Base-by-base conservation (phyloP, 2,113 vertebrate genomes). In the Chloebia gouldiae region DNA sequence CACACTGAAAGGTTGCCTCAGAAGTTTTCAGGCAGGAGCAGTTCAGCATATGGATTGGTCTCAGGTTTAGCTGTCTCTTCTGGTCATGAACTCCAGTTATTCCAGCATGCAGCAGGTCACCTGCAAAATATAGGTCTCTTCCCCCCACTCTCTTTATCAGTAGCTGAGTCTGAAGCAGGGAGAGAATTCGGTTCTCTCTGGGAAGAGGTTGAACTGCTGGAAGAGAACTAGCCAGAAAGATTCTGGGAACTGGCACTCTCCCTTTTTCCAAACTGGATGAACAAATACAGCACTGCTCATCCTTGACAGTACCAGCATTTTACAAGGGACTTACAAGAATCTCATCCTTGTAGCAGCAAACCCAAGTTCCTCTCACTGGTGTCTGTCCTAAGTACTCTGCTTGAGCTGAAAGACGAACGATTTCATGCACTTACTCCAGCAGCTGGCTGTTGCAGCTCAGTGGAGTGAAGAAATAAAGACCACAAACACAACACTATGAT, bases 391-490 rank as follows among this genome's bases (percentile, higher is more conserved):
- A 35, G 40, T 47, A 8, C 47, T 68, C 49, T 72, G 37, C 39
- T 50, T 22, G 2, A 72, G 35, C 33, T 80, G 83, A 91, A 81
- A 92, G 68, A 88, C 50, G 81, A 92, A 81, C 3, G 1, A 44
- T 56, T 87, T 51, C 22, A 22, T 66, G 54, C 66, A 37, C 54
- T 88, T 64, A 54, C 17, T 77, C 85, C 75, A 66, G 91, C 81
- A 95, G 63, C 61, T 85, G 84, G 57, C 42, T 54, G 87, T 37
- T 90, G 42, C 84, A 82, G 90, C 35, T 95, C 81, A 92, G 47
- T 82, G 75, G 75, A 44, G 70, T 66, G 80, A 69, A 77, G 64
- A 94, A 85, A 93, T 47, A 22, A 80, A 73, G 78, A 37, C 59
- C 42, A 63, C 70, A 66, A 76, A 59, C 78, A 72, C 28, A 77